phyloP scores from a whole-genome alignment of 2,797 vertebrate species.

The Hydrolagus colliei region DNA sequence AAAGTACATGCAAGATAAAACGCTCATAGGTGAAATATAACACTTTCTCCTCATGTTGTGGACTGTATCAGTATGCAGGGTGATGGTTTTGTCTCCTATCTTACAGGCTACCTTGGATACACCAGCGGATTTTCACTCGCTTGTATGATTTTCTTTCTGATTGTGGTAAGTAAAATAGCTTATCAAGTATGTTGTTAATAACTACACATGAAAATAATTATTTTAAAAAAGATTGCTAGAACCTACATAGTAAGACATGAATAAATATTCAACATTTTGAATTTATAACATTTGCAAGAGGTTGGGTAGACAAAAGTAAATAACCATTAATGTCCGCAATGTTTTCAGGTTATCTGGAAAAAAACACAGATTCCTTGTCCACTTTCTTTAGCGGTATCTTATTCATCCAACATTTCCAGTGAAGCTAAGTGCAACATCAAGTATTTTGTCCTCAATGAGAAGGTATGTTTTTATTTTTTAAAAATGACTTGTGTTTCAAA shows the following conservation, averaged over 20 bases:
- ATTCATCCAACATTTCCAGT: slow-evolving; percentile 51
- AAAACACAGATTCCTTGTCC: slow-evolving; percentile 74
- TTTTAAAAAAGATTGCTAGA: not conserved
- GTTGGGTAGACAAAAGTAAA: not conserved
- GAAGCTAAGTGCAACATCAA: slow-evolving; percentile 53
- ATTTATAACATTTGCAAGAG: not conserved
- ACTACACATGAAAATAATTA: not conserved
- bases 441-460: slow-evolving; percentile 63
- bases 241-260: not conserved
- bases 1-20: not conserved
- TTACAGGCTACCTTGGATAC: slow-evolving; percentile 86
- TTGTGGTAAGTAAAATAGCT: slow-evolving; percentile 69
- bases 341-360: slow-evolving; percentile 83
- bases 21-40: not conserved
- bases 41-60: not conserved
- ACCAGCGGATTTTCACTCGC: slow-evolving; percentile 91
- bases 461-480: slow-evolving; percentile 53
- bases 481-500: not conserved
- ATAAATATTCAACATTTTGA: not conserved
- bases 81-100: slow-evolving; percentile 31
- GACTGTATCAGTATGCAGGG: not conserved
- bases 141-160: slow-evolving; percentile 94
- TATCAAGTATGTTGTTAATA: not conserved
- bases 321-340: slow-evolving; percentile 29
- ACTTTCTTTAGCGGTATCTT: slow-evolving; percentile 36